Conservation (phyloP, 1,140 invertebrate genomes). For the Drosophila dunni region DNA sequence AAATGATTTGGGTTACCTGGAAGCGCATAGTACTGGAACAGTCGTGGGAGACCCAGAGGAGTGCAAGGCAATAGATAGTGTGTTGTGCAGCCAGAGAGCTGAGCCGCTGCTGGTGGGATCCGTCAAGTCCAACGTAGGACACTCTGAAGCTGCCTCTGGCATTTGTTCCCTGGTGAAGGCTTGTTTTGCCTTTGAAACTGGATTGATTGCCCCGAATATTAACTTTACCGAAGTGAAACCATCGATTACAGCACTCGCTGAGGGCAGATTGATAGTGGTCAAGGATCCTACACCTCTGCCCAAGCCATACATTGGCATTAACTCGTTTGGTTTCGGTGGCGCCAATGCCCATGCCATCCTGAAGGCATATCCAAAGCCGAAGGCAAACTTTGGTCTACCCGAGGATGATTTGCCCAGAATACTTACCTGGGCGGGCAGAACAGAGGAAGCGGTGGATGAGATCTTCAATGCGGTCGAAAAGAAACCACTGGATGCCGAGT, state of each 20-base stretch:
- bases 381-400: slow-evolving; percentile 85
- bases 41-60: slow-evolving; percentile 95
- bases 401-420: slow-evolving; percentile 86
- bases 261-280: slow-evolving; percentile 90
- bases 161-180: slow-evolving; percentile 94
- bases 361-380: slow-evolving; percentile 86
- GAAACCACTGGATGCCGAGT: slow-evolving; percentile 86
- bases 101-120: slow-evolving; percentile 93
- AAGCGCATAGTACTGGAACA: slow-evolving; percentile 96
- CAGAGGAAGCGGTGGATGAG: slow-evolving; percentile 88
- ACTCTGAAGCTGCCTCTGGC: slow-evolving; percentile 95
- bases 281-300: slow-evolving; percentile 88
- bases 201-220: slow-evolving; percentile 91
- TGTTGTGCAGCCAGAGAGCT: slow-evolving; percentile 89
- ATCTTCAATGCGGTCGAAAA: slow-evolving; percentile 89
- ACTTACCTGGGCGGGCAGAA: slow-evolving; percentile 86
- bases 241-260: slow-evolving; percentile 89
- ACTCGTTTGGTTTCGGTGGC: slow-evolving; percentile 94
- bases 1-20: slow-evolving; percentile 90
- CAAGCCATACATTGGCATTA: slow-evolving; percentile 89
- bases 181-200: slow-evolving; percentile 89
- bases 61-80: slow-evolving; percentile 92
- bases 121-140: slow-evolving; percentile 97
- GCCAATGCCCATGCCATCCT: slow-evolving; percentile 91
- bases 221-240: slow-evolving; percentile 90